Base-by-base conservation (phyloP, 2,113 vertebrate genomes). In the Marmota flaviventris region DNA sequence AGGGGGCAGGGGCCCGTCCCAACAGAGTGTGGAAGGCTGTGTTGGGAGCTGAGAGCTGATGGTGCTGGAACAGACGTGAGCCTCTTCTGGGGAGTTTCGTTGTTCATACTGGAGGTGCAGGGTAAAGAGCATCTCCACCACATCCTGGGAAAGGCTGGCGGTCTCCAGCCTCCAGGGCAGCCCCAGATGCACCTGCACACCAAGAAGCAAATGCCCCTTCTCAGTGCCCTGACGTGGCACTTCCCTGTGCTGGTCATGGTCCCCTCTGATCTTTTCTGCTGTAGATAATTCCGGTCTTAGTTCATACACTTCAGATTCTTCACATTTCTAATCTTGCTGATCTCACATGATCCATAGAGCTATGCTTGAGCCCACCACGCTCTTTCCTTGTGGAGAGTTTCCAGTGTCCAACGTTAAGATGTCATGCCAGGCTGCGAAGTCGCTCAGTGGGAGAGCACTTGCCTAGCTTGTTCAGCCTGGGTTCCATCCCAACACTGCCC, bases 191-290 rank as follows among this genome's bases (percentile, higher is more conserved):
- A 10, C 24, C 61, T 27, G 14, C 29, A 70, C 67, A 70, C 14
- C 67, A 70, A 11, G 61, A 63, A 24, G 61, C 61, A 25, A 63
- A 18, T 10, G 8, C 61, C 3, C 9, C 61, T 24, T 63, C 24
- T 25, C 24, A 25, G 58, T 4, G 20, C 34, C 67, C 32, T 7
- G 1, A 17, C 5, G 14, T 17, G 12, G 29, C 11, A 13, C 29
- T 1, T 69, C 32, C 4, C 14, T 17, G 67, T 70, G 16, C 13
- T 70, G 67, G 14, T 29, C 22, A 8, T 2, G 0, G 2, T 1
- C 24, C 61, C 61, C 25, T 25, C 24, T 25, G 24, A 8, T 63
- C 61, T 27, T 25, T 18, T 25, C 61, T 63, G 61, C 8, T 17
- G 56, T 58, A 6, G 18, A 48, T 18, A 34, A 58, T 58, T 34